Evolutionary conservation across 2,797 vertebrate species (phyloP), one percentile per base, ranked within the genome.

Genomic region (Tragopan temminckii): DNA sequence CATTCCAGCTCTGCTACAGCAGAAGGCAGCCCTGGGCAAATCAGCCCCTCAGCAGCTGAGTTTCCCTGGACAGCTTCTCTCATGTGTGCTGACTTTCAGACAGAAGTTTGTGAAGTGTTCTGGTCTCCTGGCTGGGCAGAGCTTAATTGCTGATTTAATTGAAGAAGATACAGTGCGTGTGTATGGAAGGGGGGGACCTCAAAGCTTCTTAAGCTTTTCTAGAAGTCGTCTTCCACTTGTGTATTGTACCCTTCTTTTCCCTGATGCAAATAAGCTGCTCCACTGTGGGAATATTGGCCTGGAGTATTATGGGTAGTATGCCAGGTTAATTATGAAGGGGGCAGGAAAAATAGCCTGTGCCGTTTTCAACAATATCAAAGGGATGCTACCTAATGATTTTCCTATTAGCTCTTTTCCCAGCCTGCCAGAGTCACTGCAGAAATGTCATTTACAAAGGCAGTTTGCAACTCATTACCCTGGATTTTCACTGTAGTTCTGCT

Each of bases 401-500:
- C 70, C 82, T 93, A 81, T 96, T 94, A 95, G 92, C 71, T 95
- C 89, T 91, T 94, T 93, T 81, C 87, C 85, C 89, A 91, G 91
- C 90, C 67, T 92, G 86, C 84, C 87, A 67, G 90, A 91, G 90
- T 87, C 19, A 1, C 74, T 91, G 94, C 91, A 95, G 87, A 94
- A 91, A 64, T 93, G 89, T 93, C 93, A 93, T 94, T 97, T 93
- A 93, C 91, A 93, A 95, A 95, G 82, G 85, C 89, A 77, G 92
- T 93, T 96, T 95, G 94, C 93, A 96, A 93, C 87, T 96, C 89
- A 97, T 97, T 97, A 95, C 89, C 82, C 92, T 86, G 92, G 82
- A 93, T 96, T 95, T 93, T 94, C 91, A 82, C 83, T 77, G 75
- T 76, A 86, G 94, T 88, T 97, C 91, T 95, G 94, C 96, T 96